Conservation (phyloP, 2,797 vertebrate species). For the Nannoperca obscura region DNA sequence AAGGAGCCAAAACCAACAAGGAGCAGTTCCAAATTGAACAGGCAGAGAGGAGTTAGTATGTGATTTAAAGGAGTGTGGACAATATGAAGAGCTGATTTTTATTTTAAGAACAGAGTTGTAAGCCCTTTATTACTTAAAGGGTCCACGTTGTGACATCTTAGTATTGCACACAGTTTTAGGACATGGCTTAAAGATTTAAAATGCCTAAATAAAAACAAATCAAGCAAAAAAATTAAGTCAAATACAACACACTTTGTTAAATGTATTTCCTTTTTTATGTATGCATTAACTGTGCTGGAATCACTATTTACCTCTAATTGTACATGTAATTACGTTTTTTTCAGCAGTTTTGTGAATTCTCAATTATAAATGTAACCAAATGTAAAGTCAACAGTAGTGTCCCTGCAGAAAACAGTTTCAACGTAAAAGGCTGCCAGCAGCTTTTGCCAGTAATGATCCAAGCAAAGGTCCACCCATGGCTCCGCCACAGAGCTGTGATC, state of each 20-base stretch:
- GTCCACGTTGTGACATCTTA: neutral
- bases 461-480: neutral
- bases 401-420: neutral
- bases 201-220: neutral
- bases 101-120: neutral
- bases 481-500: neutral
- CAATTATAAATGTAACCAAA: neutral
- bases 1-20: constrained; percentile 37
- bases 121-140: neutral
- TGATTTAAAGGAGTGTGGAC: constrained; percentile 16
- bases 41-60: neutral
- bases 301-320: neutral
- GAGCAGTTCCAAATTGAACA: constrained; percentile 28
- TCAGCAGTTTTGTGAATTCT: neutral
- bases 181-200: neutral
- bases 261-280: neutral
- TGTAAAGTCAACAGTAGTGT: no score
- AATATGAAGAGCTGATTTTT: neutral
- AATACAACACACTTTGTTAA: neutral
- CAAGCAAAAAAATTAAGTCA: neutral
- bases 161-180: neutral
- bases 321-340: no score
- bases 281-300: neutral
- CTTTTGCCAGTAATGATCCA: neutral
- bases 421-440: neutral